Evolutionary conservation across 1,140 invertebrate genomes (phyloP).

Genomic region (Manduca sexta): DNA sequence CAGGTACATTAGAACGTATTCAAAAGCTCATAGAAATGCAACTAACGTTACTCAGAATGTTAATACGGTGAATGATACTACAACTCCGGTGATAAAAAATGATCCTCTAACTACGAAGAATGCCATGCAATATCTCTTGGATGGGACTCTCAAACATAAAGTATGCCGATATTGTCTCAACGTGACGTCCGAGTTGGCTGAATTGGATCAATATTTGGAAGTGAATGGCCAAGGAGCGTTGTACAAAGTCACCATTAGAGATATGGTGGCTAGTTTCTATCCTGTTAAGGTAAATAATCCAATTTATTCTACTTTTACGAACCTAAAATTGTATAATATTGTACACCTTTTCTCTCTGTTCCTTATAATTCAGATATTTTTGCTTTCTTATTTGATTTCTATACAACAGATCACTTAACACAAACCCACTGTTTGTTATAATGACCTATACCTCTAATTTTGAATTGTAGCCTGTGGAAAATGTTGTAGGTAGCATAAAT

Average conservation of each 20-base stretch:
- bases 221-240: conserved; percentile 36
- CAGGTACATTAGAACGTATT: conserved; percentile 4
- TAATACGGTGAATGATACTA: background rate
- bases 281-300: conserved; percentile 54
- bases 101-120: conserved; percentile 45
- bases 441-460: too few species aligned
- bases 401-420: too few species aligned
- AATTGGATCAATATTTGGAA: conserved; percentile 50
- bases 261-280: conserved; percentile 55
- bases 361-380: too few species aligned
- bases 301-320: too few species aligned
- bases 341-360: too few species aligned
- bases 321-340: too few species aligned
- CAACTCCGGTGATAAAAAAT: conserved; percentile 1
- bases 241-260: conserved; percentile 50
- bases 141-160: conserved; percentile 44
- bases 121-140: conserved; percentile 48
- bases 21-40: background rate
- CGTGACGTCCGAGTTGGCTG: conserved; percentile 31
- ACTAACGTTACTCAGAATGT: background rate
- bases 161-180: conserved; percentile 58
- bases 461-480: too few species aligned
- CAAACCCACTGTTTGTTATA: too few species aligned
- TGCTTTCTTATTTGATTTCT: too few species aligned
- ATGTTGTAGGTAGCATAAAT: too few species aligned